Evolutionary conservation across 2,888 invertebrate species (phyloP), one percentile per base, ranked within the genome.

Genomic region (Lamellibrachia columna): DNA sequence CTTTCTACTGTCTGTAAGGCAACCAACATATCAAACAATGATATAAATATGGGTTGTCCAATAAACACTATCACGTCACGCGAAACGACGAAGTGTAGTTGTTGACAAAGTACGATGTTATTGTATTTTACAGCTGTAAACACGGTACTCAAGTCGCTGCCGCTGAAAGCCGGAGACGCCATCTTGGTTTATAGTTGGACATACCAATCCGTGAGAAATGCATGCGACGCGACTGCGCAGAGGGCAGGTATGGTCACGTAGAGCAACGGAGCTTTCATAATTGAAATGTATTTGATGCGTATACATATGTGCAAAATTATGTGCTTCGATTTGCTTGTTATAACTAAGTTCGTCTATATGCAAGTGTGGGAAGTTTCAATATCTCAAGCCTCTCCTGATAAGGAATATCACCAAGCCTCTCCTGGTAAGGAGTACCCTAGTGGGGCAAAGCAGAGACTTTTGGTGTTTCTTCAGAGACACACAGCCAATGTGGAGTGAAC

Each of bases 101-200:
- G 11, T n/a, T 52, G 40, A 8, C 9, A 15, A 52, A 53, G 9
- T 60, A 53, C 4, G 92, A 40, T 52, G 22, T 40, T 92, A n/a
- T 60, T 60, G 53, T 60, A 58, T 75, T 40, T 92, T 55, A 92
- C 22, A 40, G 52, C 28, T 92, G n/a, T 93, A 92, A 75, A 53
- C 90, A 60, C 91, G 7, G 93, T 93, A 15, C 9, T 94, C 91
- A 93, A 93, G 11, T 92, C 91, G 52, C 40, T 93, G 90, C 52
- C 55, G 7, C 92, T 93, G 15, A 92, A 92, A 40, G 90, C 90
- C 40, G 93, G 93, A 90, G 94, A 94, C 91, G 93, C 91, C 58
- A 94, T 94, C 28, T 92, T 94, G 11, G 40, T 93, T 53, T 91
- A 93, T 60, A 92, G 91, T 28, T 94, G 94, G 94, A 93, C 93